phyloP scores from a whole-genome alignment of 2,797 vertebrate species.

The Gymnoscopelus microlampas region DNA sequence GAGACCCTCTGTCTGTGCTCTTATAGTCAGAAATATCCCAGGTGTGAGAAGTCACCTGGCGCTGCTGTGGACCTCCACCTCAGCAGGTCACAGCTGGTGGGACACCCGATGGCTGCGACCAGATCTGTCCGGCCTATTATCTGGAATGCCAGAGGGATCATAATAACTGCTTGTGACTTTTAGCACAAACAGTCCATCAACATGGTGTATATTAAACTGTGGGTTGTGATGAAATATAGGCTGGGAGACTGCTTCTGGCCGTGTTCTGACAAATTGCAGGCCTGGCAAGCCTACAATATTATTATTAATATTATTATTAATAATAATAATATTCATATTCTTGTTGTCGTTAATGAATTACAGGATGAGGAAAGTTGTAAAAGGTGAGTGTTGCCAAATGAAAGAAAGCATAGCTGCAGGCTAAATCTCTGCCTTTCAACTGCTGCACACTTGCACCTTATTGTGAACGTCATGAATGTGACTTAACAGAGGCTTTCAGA shows the following conservation, averaged over 20 bases:
- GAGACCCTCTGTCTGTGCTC: slow-evolving; percentile 63
- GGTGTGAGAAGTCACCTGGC: slow-evolving; percentile 77
- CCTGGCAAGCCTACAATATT: no score
- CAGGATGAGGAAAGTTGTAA: no score
- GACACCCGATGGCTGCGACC: slow-evolving; percentile 71
- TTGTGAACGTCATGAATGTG: no score
- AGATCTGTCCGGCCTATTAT: slow-evolving; percentile 77
- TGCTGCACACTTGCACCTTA: no score
- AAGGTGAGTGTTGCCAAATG: no score
- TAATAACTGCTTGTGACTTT: slow-evolving; percentile 66
- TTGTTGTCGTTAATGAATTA: no score
- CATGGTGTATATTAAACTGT: slow-evolving; percentile 26
- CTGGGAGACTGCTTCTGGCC: not conserved
- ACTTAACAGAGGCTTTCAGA: no score
- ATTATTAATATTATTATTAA: no score
- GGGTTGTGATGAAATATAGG: slow-evolving; percentile 1
- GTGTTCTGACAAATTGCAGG: no score
- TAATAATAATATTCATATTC: no score
- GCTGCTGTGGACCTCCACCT: slow-evolving; percentile 70
- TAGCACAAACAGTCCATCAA: slow-evolving; percentile 56
- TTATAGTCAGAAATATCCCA: slow-evolving; percentile 57
- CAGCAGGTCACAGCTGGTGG: slow-evolving; percentile 83
- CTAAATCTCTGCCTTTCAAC: no score
- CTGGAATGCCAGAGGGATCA: slow-evolving; percentile 82
- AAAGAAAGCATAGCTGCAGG: no score